Evolutionary conservation across 2,113 vertebrate genomes (phyloP).

Genomic region (Tyrannus savana): DNA sequence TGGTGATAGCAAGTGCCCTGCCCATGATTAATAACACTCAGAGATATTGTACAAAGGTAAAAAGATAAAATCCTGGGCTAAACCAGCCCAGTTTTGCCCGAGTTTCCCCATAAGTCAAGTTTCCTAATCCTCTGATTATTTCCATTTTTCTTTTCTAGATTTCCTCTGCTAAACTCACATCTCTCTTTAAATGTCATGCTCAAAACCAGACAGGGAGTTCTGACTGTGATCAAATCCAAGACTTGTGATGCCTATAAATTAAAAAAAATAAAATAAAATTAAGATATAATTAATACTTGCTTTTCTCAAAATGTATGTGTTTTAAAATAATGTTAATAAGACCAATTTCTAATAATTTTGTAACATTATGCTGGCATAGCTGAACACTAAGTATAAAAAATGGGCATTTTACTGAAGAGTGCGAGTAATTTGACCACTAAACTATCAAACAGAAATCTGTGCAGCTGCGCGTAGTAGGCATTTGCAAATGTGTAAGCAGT

Average conservation of each 20-base stretch:
- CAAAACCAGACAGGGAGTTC: not conserved
- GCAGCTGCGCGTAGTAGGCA: too few relatives aligned
- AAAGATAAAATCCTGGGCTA: not conserved
- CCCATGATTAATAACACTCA: not conserved
- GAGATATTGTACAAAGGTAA: not conserved
- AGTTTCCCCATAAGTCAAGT: not conserved
- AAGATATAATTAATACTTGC: not conserved
- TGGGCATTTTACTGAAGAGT: not conserved
- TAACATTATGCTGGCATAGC: not conserved
- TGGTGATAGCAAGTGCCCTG: not conserved
- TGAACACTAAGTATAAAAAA: rapidly evolving
- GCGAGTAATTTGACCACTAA: not conserved
- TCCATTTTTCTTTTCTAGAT: not conserved
- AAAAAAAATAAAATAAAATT: not conserved
- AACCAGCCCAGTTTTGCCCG: not conserved
- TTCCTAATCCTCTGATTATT: not conserved
- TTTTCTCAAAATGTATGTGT: not conserved
- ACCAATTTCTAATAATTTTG: not conserved
- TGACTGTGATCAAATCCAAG: not conserved
- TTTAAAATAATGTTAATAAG: not conserved
- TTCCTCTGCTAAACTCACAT: not conserved
- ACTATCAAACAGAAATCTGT: not conserved
- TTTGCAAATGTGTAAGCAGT: not conserved
- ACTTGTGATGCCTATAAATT: not conserved
- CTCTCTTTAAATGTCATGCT: not conserved